Conservation (phyloP, 2,113 vertebrate species). For the Plecotus auritus region DNA sequence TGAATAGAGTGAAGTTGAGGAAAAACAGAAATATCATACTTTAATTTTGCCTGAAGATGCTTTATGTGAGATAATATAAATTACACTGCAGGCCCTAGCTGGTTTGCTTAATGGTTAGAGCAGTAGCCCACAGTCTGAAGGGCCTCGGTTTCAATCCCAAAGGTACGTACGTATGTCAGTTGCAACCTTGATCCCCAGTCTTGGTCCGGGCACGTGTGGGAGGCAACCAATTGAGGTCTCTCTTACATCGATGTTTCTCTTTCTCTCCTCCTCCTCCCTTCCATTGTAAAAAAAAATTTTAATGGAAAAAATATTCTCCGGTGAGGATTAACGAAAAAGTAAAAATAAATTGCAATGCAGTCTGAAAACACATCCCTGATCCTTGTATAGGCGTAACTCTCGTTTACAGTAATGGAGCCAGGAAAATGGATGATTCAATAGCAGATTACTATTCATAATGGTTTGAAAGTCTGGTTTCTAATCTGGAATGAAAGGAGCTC, state of each 20-base stretch:
- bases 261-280: no score
- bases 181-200: no score
- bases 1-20: background rate
- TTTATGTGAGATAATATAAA: background rate
- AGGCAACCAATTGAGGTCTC: no score
- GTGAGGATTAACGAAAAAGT: no score
- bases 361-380: background rate
- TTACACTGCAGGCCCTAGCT: background rate
- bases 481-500: background rate
- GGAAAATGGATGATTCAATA: no score
- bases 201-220: no score
- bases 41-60: background rate
- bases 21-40: background rate
- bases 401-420: background rate
- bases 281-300: no score
- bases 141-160: no score
- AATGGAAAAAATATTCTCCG: no score
- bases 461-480: background rate
- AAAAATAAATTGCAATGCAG: background rate
- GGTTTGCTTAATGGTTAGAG: no score
- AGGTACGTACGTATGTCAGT: accelerated
- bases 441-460: background rate
- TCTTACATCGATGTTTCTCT: no score
- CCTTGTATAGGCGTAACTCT: background rate
- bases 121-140: no score